Base-by-base conservation (phyloP, 2,797 vertebrate species). In the Nyctibius grandis region DNA sequence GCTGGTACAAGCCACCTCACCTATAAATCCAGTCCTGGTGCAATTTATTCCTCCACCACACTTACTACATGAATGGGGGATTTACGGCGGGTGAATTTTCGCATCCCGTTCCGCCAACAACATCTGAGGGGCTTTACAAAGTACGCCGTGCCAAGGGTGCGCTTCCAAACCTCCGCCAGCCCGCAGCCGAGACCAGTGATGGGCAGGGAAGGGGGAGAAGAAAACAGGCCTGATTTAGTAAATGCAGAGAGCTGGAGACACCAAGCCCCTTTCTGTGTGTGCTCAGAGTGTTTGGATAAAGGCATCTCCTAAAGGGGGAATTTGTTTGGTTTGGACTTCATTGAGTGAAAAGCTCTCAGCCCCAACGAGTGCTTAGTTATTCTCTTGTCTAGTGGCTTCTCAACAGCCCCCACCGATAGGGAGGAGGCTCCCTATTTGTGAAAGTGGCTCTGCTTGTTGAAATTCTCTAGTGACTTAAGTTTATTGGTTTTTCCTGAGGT, bases 241-340 rank as follows among this genome's bases (percentile, higher is more conserved):
- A 51, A 56, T 0, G 13, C 3, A 7, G 36, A 47, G 83, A 78
- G 87, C 34, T 4, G 0, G 54, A 81, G 85, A 48, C 73, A 48
- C 31, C 0, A 1, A 61, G 64, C 25, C 23, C 65, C 70, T 53
- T 45, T 84, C 93, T 81, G 56, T 94, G 92, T 85, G 78, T 54
- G 77, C 91, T 86, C 79, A 31, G 78, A 59, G 68, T 88, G 93
- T 97, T 95, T 95, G 90, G 57, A 82, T 95, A 95, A 89, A 96
- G 67, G 83, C 68, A 74, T 88, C 84, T 29, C 70, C 21, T 84
- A 59, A 91, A 85, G 53, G 81, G 91, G 68, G 36, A 77, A 95
- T 96, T 96, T 97, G 97, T 97, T 98, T 98, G 96, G 76, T 96
- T 97, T 97, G 93, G 91, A 97, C 92, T 95, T 95, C 95, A 97